These are phyloP conservation scores for Epistrophe eligans DNA, from an alignment of 2,888 invertebrate species.

Conservation along the genomic window DNA sequence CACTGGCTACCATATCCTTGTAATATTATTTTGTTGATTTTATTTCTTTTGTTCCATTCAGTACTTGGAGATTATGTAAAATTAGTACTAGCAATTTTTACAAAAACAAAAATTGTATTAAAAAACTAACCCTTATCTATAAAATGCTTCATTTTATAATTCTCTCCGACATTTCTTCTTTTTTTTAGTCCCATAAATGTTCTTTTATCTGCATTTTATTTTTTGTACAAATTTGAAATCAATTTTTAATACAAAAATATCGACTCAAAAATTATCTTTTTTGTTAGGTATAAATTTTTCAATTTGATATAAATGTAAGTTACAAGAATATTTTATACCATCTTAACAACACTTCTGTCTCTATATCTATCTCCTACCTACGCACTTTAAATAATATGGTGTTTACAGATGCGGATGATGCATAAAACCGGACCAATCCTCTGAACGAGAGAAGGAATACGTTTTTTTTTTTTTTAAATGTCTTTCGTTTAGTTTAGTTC, in stretches of 20 bases:
- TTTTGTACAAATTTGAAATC: not conserved
- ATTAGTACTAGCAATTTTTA: too few species aligned
- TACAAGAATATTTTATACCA: not conserved
- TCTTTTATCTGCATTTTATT: not conserved
- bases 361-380: slow-evolving; percentile 14
- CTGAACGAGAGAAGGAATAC: slow-evolving; percentile 16
- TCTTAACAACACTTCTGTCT: not conserved
- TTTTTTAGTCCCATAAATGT: not conserved
- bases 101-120: too few species aligned
- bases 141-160: not conserved
- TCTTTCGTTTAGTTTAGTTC: not conserved
- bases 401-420: slow-evolving; percentile 11
- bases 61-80: too few species aligned
- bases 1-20: too few species aligned
- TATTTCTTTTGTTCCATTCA: too few species aligned
- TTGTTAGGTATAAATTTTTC: not conserved
- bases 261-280: not conserved
- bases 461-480: not conserved
- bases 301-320: slow-evolving; percentile 3
- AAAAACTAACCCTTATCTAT: too few species aligned
- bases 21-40: too few species aligned
- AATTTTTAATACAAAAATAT: not conserved
- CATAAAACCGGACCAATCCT: slow-evolving; percentile 19
- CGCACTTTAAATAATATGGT: not conserved
- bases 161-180: not conserved